phyloP scores from a whole-genome alignment of 2,113 vertebrate genomes.

The Poeciliopsis retropinna region DNA sequence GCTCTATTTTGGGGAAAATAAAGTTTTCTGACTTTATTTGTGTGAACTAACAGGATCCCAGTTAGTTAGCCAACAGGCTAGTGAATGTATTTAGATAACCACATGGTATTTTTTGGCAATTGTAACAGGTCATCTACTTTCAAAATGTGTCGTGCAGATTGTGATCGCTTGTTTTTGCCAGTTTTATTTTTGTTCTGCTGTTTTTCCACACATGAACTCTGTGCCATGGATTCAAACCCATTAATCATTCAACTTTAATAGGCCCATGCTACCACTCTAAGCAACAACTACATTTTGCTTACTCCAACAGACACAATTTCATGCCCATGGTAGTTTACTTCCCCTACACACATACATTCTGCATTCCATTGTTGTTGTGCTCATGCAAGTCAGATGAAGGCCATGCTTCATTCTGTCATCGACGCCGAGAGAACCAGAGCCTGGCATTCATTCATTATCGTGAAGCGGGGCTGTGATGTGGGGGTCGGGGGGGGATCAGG shows the following conservation, averaged over 20 bases:
- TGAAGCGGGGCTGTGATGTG: slow-evolving; percentile 24
- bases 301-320: slow-evolving; percentile 52
- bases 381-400: slow-evolving; percentile 79
- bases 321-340: slow-evolving; percentile 52
- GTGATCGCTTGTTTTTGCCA: slow-evolving; percentile 20
- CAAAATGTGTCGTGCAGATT: slow-evolving; percentile 36
- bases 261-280: slow-evolving; percentile 61
- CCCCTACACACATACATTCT: slow-evolving; percentile 33
- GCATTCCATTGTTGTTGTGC: slow-evolving; percentile 66
- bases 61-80: too few relatives aligned
- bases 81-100: too few relatives aligned
- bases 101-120: background rate
- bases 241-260: slow-evolving; percentile 75
- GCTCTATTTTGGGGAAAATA: too few relatives aligned
- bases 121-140: background rate
- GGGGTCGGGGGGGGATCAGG: slow-evolving; percentile 12
- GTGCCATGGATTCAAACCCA: slow-evolving; percentile 64
- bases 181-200: slow-evolving; percentile 49
- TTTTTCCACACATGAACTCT: slow-evolving; percentile 55
- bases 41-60: too few relatives aligned
- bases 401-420: slow-evolving; percentile 76
- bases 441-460: slow-evolving; percentile 71
- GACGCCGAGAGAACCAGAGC: slow-evolving; percentile 40
- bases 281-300: slow-evolving; percentile 52
- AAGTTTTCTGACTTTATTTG: too few relatives aligned